Evolutionary conservation across 2,797 vertebrate genomes (phyloP).

Genomic region (Gymnothorax javanicus): DNA sequence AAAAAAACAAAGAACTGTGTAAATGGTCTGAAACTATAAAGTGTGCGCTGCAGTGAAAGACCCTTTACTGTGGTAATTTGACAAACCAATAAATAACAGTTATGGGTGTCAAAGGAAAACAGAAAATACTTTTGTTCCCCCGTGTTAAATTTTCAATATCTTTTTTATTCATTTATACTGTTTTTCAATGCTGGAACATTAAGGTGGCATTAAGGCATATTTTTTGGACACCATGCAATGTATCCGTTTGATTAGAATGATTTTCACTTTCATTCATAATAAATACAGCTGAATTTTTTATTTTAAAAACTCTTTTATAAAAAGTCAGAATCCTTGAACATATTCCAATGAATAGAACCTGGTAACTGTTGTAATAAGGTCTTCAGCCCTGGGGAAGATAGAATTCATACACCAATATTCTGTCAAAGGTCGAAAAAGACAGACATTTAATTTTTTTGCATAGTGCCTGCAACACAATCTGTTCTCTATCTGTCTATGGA

Average conservation of each 20-base stretch:
- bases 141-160: neutral
- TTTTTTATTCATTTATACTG: neutral
- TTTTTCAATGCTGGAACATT: neutral
- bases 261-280: neutral
- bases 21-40: constrained; percentile 14
- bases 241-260: neutral
- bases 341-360: neutral
- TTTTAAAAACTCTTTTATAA: neutral
- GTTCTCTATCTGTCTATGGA: neutral
- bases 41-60: neutral
- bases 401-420: neutral
- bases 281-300: neutral
- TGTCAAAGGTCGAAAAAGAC: neutral
- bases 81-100: constrained; percentile 5
- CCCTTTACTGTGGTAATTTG: neutral
- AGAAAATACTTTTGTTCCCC: neutral
- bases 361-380: neutral
- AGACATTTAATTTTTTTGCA: neutral
- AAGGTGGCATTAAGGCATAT: neutral
- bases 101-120: neutral
- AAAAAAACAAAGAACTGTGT: neutral
- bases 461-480: neutral
- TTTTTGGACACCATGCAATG: neutral
- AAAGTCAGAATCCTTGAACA: neutral
- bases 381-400: neutral